A percentile compares a stretch with the other conserved stretches of the same genome.
Evolutionary conservation across 2,888 invertebrate genomes (phyloP).

Genomic region (Heptascelio sp.): DNA sequence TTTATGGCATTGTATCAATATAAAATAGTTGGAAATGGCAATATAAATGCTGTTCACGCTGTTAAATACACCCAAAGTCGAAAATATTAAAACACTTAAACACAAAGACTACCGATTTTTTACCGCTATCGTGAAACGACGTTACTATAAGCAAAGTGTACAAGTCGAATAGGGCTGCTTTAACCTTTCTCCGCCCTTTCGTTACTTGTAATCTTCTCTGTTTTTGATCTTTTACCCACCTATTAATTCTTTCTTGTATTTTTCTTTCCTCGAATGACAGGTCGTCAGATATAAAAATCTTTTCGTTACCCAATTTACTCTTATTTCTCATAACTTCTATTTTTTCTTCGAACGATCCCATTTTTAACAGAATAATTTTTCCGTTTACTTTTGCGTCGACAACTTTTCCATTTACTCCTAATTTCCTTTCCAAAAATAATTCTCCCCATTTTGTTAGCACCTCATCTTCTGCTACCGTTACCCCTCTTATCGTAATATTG

Average conservation of each 20-base stretch:
- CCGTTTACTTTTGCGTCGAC: background rate
- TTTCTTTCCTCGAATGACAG: constrained; percentile 7
- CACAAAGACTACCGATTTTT: too few species aligned
- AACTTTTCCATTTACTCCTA: background rate
- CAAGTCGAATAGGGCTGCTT: too few species aligned
- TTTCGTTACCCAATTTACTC: background rate
- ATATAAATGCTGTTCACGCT: too few species aligned
- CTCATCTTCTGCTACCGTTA: background rate
- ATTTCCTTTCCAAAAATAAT: background rate
- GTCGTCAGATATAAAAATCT: background rate
- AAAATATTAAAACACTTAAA: too few species aligned
- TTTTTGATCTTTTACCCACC: constrained; percentile 4
- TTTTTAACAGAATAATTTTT: too few species aligned
- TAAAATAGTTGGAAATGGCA: too few species aligned
- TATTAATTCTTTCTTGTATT: background rate
- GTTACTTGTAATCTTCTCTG: background rate
- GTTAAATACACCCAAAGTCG: too few species aligned
- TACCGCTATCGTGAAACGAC: too few species aligned
- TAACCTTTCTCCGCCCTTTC: background rate
- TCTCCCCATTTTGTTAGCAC: background rate
- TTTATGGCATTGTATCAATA: too few species aligned
- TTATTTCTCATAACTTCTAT: constrained; percentile 6
- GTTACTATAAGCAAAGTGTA: too few species aligned
- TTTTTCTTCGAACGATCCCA: constrained; percentile 3
- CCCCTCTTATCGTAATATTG: constrained; percentile 11